These are phyloP conservation scores for Nothocercus nigrocapillus DNA, from an alignment of 2,113 vertebrate species.

Conservation along the genomic window DNA sequence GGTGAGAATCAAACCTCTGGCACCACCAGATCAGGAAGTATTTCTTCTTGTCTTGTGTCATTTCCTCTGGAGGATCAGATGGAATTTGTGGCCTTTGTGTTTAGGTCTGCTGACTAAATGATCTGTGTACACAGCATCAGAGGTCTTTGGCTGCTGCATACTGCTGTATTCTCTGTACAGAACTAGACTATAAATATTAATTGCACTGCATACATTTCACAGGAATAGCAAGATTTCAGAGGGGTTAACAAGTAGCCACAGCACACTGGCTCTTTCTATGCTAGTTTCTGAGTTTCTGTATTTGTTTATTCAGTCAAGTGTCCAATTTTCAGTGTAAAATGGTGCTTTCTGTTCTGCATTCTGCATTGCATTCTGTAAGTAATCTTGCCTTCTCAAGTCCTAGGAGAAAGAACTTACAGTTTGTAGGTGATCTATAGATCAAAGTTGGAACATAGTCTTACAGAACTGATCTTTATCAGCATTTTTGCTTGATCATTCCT, in stretches of 20 bases:
- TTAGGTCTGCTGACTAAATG: neutral
- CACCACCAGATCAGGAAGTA: neutral
- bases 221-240: neutral
- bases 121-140: neutral
- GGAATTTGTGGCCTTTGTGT: neutral
- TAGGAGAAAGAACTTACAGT: conserved; percentile 1
- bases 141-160: neutral
- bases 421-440: neutral
- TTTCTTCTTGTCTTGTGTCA: neutral
- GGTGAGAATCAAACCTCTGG: conserved; percentile 71
- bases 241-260: neutral
- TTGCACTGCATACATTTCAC: accelerated
- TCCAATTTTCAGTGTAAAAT: neutral
- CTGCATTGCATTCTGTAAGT: neutral
- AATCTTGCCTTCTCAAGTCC: neutral
- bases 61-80: neutral
- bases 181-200: neutral
- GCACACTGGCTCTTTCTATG: neutral
- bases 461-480: neutral
- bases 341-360: conserved; percentile 50
- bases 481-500: neutral
- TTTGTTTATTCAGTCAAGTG: neutral
- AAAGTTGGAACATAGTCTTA: neutral
- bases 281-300: neutral
- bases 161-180: neutral